Percentiles rank a stretch among this genome's conserved stretches.
phyloP scores from a whole-genome alignment of 1,140 invertebrate species.

The Bombus vancouverensis region DNA sequence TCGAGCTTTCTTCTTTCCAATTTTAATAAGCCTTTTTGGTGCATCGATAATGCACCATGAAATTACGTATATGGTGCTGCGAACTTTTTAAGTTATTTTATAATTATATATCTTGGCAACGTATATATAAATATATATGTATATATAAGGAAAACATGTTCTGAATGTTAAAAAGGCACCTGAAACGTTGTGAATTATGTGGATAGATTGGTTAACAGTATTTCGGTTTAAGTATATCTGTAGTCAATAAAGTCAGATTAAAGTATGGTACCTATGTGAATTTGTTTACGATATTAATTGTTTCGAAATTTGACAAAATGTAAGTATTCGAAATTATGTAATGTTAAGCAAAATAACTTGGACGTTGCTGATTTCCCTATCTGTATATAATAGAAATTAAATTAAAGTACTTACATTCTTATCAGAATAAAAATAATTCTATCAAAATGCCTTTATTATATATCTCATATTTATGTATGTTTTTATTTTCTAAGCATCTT shows the following conservation, averaged over 20 bases:
- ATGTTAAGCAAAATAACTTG: neutral
- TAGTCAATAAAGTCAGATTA: conserved; percentile 66
- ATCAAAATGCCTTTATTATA: neutral
- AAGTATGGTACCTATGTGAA: conserved; percentile 3
- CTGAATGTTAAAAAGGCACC: conserved; percentile 11
- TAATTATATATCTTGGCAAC: conserved; percentile 34
- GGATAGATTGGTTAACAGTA: conserved; percentile 48
- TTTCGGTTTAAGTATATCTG: conserved; percentile 57
- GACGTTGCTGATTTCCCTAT: neutral
- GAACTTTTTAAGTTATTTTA: conserved; percentile 60
- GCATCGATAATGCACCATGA: conserved; percentile 15
- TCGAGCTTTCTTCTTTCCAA: conserved; percentile 60
- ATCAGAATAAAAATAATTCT: neutral
- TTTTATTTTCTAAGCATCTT: neutral
- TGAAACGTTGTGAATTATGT: conserved; percentile 22
- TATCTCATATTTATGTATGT: neutral
- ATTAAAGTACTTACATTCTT: neutral
- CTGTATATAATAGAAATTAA: neutral
- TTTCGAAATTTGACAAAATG: neutral
- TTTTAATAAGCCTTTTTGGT: conserved; percentile 42
- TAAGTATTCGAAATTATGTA: neutral
- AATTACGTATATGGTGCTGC: conserved; percentile 62
- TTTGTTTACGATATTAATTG: neutral
- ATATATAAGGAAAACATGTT: conserved; percentile 25
- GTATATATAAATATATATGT: neutral